Evolutionary conservation across 2,888 invertebrate genomes (phyloP), one percentile per base, ranked within the genome.

Genomic region (Hesperia comma): DNA sequence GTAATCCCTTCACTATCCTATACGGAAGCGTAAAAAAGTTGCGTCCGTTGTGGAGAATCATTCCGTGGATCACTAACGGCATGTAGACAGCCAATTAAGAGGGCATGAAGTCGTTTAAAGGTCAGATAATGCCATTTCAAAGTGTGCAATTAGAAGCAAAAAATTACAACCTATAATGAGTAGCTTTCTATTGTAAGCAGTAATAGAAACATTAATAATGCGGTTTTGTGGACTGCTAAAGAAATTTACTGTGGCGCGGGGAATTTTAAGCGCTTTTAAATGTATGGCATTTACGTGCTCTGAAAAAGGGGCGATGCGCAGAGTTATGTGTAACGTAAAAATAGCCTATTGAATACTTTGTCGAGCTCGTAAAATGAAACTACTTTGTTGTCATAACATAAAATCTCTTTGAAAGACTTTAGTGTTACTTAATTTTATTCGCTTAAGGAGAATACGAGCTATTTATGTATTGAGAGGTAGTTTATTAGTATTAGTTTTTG

Each of bases 91-190:
- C 43, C 43, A 46, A 46, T 46, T 46, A 46, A 46, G 43, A 12
- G 37, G 12, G 43, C 43, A 46, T 17, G 15, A 46, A 46, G 43
- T 46, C 43, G 43, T 17, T 15, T 46, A 63, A 63, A 63, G 62
- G 62, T 63, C 55, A 63, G 37, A 46, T 32, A 46, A 55, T 63
- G 55, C 19, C 62, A 55, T 63, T 63, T 63, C 55, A 26, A 55
- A 43, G 41, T 43, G 54, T 62, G 46, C 55, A 63, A 63, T 63
- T 63, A 63, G 14, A 55, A 21, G 62, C 32, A 54, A 62, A 63
- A 63, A 63, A 63, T 33, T 63, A 41, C 33, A 55, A 63, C 62
- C 62, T 55, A 43, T 63, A 19, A 43, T 17, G 5, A 46, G 17
- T 26, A 6, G 26, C 21, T 32, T 54, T 26, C 54, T 54, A 54